Base-by-base conservation (phyloP, 2,888 invertebrate genomes). In the Epistrophella euchroma region DNA sequence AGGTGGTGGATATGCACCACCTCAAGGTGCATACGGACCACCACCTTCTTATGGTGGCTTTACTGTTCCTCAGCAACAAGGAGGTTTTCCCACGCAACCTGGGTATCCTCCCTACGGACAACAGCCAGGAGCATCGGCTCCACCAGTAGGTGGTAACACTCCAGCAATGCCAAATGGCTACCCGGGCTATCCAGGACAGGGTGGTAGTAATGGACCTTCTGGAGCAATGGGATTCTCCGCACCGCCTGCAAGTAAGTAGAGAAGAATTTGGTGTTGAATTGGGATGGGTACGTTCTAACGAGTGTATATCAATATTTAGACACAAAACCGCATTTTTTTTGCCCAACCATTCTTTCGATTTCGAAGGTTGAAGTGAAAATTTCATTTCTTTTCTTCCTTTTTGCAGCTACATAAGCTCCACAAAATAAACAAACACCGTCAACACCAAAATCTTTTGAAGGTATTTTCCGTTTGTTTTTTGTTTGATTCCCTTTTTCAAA, bases 241-340 rank as follows among this genome's bases (percentile, higher is more conserved):
- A 88, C 91, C 90, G 15, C 91, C 92, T 70, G 90, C 91, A 90
- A 92, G 93, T 92, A 89, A 92, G 91, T 91, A 84, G 15, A 40
- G 6, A 25, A 40, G 15, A 25, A 22, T 60, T 37, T 35, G 40
- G 32, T 55, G 13, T 62, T 52, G 4, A 47, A 11, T 52, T 62
- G 10, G 66, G 81, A 32, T n/a, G 76, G 50, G 32, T n/a, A 25
- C 10, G 9, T 25, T 40, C n/a, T 15, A 58, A 4, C 19, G 60
- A 15, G n/a, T n/a, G n/a, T 43, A 40, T 40, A 10, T 62, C 22
- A 1, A 4, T 5, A 40, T 6, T 45, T 4, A 47, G 19, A 60
- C 10, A 64, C 9, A 17, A 66, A 68, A 35, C 22, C 10, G 22
- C 22, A 68, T 9, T 22, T 35, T 68, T 35, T 6, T 19, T 10